Evolutionary conservation across 2,113 vertebrate species (phyloP).

Genomic region (Machaerirhynchus nigripectus): DNA sequence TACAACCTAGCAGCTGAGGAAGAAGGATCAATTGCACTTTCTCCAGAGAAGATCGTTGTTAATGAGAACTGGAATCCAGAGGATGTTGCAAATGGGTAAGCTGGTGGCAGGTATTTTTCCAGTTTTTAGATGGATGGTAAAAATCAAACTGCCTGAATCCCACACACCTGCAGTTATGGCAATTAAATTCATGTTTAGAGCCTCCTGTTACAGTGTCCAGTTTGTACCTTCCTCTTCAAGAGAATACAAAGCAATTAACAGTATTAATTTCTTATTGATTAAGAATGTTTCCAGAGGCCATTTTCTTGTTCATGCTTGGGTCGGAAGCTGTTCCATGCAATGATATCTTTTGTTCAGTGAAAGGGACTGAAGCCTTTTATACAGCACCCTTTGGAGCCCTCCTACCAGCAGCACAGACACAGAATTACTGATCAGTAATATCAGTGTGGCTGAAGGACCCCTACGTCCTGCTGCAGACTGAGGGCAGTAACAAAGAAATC

Average conservation of each 20-base stretch:
- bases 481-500: background rate
- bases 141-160: background rate
- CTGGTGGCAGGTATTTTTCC: background rate
- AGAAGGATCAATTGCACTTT: slow-evolving; percentile 23
- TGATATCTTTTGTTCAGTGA: background rate
- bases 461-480: background rate
- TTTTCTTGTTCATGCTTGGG: background rate
- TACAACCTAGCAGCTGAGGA: slow-evolving; percentile 75
- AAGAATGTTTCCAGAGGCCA: background rate
- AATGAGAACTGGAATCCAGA: slow-evolving; percentile 74
- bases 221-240: background rate
- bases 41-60: slow-evolving; percentile 73
- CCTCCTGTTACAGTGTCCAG: background rate
- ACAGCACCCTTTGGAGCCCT: background rate
- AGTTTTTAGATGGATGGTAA: background rate
- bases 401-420: background rate
- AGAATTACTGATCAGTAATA: background rate
- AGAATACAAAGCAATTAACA: background rate
- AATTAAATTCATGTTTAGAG: background rate
- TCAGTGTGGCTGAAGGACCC: background rate
- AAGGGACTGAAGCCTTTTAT: background rate
- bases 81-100: slow-evolving; percentile 43
- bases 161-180: background rate
- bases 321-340: background rate
- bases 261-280: background rate